Evolutionary conservation across 2,888 invertebrate genomes (phyloP).

Genomic region (Pristionchus maxplancki): DNA sequence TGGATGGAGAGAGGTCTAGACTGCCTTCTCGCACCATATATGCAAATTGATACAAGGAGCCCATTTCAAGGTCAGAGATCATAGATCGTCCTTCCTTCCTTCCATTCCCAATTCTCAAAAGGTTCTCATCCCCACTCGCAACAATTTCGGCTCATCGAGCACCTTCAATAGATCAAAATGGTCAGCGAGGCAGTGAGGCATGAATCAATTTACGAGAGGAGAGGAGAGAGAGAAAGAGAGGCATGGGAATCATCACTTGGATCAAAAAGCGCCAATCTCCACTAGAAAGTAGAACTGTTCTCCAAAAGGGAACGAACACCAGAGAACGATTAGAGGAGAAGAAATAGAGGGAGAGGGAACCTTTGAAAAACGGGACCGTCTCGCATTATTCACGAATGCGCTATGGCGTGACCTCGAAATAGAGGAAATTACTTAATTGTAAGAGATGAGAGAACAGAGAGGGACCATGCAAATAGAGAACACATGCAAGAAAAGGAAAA

Average conservation of each 20-base stretch:
- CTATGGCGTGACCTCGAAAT: neutral
- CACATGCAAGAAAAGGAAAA: neutral
- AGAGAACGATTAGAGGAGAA: conserved; percentile 3
- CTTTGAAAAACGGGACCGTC: neutral
- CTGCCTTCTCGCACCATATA: neutral
- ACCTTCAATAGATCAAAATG: neutral
- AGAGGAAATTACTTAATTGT: neutral
- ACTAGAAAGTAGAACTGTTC: neutral
- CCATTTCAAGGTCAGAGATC: conserved; percentile 3
- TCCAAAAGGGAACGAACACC: neutral
- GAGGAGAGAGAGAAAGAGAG: neutral
- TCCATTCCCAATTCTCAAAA: neutral
- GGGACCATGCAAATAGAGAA: neutral
- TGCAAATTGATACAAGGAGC: neutral
- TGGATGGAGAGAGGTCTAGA: neutral
- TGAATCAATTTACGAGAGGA: neutral
- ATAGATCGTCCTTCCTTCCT: neutral
- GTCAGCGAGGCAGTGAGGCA: neutral
- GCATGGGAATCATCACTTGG: neutral
- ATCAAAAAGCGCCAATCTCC: neutral
- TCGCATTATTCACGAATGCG: neutral
- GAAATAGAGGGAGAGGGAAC: neutral
- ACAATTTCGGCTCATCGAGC: conserved; percentile 18
- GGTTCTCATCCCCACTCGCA: neutral
- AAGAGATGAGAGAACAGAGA: neutral